Conservation (phyloP, 2,113 vertebrate genomes). For the Salvelinus fontinalis region DNA sequence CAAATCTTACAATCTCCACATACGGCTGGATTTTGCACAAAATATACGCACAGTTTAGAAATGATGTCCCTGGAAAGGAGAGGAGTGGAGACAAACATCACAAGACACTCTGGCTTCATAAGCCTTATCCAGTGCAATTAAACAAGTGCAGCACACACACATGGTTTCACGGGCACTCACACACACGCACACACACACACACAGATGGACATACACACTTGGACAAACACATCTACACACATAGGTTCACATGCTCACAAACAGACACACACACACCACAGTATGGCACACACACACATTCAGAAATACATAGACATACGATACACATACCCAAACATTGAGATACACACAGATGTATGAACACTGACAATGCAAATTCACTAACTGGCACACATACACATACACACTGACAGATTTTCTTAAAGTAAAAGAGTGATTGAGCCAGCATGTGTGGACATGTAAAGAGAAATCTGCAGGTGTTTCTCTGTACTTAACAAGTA, state of each 20-base stretch:
- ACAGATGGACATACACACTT: background rate
- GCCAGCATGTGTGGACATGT: slow-evolving; percentile 33
- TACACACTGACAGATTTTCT: slow-evolving; percentile 2
- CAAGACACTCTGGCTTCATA: background rate
- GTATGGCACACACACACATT: too few species aligned
- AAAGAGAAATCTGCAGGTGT: slow-evolving; percentile 3
- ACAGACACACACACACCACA: slow-evolving; percentile 8
- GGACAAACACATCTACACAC: slow-evolving; percentile 5
- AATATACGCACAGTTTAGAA: too few species aligned
- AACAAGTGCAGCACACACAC: background rate
- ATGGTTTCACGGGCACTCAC: background rate
- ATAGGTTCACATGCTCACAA: slow-evolving; percentile 22
- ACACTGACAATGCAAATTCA: too few species aligned
- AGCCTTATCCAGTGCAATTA: background rate
- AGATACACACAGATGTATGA: too few species aligned
- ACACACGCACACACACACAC: background rate
- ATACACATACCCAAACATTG: too few species aligned
- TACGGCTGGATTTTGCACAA: too few species aligned
- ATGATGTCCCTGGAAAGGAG: background rate
- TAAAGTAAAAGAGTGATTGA: slow-evolving; percentile 14
- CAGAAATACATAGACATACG: too few species aligned
- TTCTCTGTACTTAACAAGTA: too few species aligned
- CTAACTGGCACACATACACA: background rate
- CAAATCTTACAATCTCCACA: too few species aligned
- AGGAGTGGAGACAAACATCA: background rate